Percentiles rank a stretch among this genome's conserved stretches.
Evolutionary conservation across 2,113 vertebrate species (phyloP).

Genomic region (Chauna torquata): DNA sequence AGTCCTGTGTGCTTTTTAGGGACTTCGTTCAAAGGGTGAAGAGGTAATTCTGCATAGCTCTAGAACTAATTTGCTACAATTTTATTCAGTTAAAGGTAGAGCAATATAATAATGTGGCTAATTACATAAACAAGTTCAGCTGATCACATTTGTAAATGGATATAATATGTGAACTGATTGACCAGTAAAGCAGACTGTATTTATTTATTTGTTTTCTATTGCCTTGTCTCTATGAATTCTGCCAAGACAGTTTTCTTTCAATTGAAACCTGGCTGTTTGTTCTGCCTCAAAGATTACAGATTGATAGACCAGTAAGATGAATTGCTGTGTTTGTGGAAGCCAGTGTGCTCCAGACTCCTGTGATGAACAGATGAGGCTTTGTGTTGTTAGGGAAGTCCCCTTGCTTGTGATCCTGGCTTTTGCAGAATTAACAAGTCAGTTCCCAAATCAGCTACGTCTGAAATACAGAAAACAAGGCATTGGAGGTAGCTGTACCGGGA

Average conservation of each 20-base stretch:
- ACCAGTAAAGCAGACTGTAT: not conserved
- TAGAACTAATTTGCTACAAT: not conserved
- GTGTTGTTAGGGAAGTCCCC: fast-evolving
- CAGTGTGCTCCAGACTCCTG: not conserved
- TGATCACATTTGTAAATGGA: not conserved
- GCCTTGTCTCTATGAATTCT: not conserved
- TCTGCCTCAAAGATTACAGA: not conserved
- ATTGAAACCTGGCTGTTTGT: not conserved
- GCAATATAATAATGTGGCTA: not conserved
- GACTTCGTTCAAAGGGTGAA: not conserved
- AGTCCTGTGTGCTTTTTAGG: not conserved
- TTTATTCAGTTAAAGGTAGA: not conserved
- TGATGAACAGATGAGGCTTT: not conserved
- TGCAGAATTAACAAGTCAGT: not conserved
- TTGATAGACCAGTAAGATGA: not conserved
- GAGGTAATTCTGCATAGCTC: not conserved
- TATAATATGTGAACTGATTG: not conserved
- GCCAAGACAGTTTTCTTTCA: not conserved
- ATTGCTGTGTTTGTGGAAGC: not conserved
- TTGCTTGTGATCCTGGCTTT: not conserved
- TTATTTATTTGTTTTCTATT: not conserved
- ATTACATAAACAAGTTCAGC: not conserved
- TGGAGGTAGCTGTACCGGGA: not conserved
- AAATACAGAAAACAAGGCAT: not conserved
- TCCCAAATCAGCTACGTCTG: not conserved